Percentiles rank a stretch among this genome's conserved stretches.
phyloP scores from a whole-genome alignment of 2,797 vertebrate genomes.

The Channa striata region DNA sequence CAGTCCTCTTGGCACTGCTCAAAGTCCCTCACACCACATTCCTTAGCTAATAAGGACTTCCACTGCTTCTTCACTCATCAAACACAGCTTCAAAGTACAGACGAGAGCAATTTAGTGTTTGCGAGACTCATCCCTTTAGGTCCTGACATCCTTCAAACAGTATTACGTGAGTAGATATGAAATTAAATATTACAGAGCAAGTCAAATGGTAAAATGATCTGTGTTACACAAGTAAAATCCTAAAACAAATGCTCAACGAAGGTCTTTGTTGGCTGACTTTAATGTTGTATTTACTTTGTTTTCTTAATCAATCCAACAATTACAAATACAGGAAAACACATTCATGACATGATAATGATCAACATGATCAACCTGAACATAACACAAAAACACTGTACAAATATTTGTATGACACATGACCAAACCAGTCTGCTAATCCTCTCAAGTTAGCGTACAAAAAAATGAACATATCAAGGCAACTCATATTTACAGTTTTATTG shows the following conservation, averaged over 20 bases:
- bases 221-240: neutral
- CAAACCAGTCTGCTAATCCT: neutral
- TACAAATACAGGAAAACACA: conserved; percentile 1
- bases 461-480: neutral
- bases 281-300: conserved; percentile 21
- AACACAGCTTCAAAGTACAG: conserved; percentile 49
- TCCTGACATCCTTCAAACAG: conserved; percentile 33
- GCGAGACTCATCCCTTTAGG: conserved; percentile 8
- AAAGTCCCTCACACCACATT: conserved; percentile 56
- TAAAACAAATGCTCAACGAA: neutral
- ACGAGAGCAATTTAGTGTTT: conserved; percentile 43
- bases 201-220: neutral
- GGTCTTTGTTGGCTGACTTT: conserved; percentile 8
- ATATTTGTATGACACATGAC: conserved; percentile 25
- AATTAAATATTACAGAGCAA: conserved; percentile 21
- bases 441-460: neutral
- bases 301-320: conserved; percentile 11
- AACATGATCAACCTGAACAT: conserved; percentile 8
- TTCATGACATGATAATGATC: conserved; percentile 21
- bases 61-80: conserved; percentile 14
- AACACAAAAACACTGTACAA: conserved; percentile 54
- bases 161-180: conserved; percentile 13
- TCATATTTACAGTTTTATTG: conserved; percentile 3
- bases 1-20: conserved; percentile 27
- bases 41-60: conserved; percentile 61